These are phyloP conservation scores for Spondyliosoma cantharus DNA, from an alignment of 2,797 vertebrate species.

Conservation along the genomic window DNA sequence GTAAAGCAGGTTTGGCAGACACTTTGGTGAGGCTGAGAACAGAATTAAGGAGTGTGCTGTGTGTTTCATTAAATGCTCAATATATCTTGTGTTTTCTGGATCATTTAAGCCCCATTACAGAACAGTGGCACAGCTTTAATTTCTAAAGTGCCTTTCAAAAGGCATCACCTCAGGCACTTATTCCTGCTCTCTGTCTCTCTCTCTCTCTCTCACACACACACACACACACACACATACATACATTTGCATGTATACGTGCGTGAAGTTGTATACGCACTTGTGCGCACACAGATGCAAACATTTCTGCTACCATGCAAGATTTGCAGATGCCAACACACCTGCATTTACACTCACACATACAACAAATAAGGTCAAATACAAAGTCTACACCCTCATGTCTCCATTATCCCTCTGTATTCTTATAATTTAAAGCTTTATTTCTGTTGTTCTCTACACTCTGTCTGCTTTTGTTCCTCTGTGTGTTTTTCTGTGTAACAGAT, in stretches of 20 bases:
- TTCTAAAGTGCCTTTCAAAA: conserved; percentile 89
- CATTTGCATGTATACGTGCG: conserved; percentile 10
- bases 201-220: not conserved
- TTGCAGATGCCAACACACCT: conserved; percentile 28
- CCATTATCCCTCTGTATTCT: not conserved
- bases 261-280: conserved; percentile 11
- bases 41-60: conserved; percentile 80
- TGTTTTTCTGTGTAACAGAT: conserved; percentile 66
- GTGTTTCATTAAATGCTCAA: conserved; percentile 90
- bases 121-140: conserved; percentile 87
- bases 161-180: conserved; percentile 81
- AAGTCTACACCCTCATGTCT: not conserved
- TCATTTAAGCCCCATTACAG: conserved; percentile 91
- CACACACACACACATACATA: conserved; percentile 4
- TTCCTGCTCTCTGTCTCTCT: conserved; percentile 45
- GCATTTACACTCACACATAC: conserved; percentile 16
- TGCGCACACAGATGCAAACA: conserved; percentile 31
- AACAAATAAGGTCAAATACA: conserved; percentile 21
- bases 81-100: conserved; percentile 91
- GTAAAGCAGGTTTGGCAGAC: conserved; percentile 59
- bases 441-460: conserved; percentile 15
- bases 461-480: conserved; percentile 35
- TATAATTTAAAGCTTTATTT: conserved; percentile 22
- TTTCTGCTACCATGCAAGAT: conserved; percentile 33
- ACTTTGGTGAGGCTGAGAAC: conserved; percentile 67